Evolutionary conservation across 2,888 invertebrate genomes (phyloP).

Genomic region (Xestobium rufovillosum): DNA sequence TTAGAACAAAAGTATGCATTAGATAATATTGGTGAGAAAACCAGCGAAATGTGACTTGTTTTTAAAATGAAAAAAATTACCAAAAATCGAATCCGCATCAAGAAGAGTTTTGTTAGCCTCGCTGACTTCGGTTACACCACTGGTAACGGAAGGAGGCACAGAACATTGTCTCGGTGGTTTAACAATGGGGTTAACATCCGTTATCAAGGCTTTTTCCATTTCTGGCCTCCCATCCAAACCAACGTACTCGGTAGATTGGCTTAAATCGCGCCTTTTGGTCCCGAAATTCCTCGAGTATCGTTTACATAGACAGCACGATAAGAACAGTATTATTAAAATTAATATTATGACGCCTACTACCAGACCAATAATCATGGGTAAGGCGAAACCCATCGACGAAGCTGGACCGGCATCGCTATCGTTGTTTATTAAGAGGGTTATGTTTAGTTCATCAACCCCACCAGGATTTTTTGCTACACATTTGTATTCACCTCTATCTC

Average conservation of each 20-base stretch:
- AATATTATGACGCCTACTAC: conserved; percentile 43
- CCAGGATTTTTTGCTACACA: conserved; percentile 79
- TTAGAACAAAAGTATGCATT: conserved; percentile 7
- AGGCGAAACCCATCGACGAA: conserved; percentile 33
- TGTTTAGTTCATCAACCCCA: conserved; percentile 68
- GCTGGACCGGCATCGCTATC: conserved; percentile 27
- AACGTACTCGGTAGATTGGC: conserved; percentile 46
- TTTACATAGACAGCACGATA: conserved; percentile 39
- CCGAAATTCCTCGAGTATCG: conserved; percentile 24
- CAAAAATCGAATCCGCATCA: conserved; percentile 70
- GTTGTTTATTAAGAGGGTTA: conserved; percentile 51
- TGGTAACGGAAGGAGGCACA: conserved; percentile 60
- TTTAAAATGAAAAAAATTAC: no score
- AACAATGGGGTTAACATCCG: conserved; percentile 76
- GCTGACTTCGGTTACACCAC: conserved; percentile 72
- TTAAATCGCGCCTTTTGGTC: conserved; percentile 33
- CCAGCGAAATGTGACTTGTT: conserved; percentile 7
- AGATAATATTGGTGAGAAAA: conserved; percentile 5
- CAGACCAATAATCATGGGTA: conserved; percentile 46
- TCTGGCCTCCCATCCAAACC: conserved; percentile 71
- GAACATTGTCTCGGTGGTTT: conserved; percentile 76
- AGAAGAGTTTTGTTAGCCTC: conserved; percentile 74
- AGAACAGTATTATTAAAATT: conserved; percentile 44
- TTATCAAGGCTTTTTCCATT: conserved; percentile 77
- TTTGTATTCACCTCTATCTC: conserved; percentile 49